These are phyloP conservation scores for Mayetiola destructor DNA, from an alignment of 2,888 invertebrate genomes.

Conservation along the genomic window DNA sequence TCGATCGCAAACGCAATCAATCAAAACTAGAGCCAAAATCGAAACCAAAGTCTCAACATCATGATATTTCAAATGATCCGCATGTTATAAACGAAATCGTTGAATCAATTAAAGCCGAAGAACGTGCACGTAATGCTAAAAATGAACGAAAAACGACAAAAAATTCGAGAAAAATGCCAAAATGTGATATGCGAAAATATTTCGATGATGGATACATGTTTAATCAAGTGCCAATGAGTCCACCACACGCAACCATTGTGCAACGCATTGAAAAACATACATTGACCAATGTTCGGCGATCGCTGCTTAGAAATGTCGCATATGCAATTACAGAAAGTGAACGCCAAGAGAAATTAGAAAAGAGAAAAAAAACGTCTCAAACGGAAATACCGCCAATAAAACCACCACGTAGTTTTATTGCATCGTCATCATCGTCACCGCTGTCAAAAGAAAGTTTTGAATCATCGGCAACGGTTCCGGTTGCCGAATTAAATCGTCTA, in stretches of 20 bases:
- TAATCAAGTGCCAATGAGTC: background rate
- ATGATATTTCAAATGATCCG: background rate
- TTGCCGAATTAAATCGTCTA: background rate
- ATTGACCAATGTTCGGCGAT: background rate
- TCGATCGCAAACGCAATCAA: background rate
- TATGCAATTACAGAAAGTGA: slow-evolving; percentile 3
- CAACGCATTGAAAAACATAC: slow-evolving; percentile 9
- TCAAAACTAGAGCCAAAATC: no score
- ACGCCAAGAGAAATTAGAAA: background rate
- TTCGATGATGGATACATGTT: background rate
- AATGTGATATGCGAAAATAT: background rate
- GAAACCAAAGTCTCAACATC: no score
- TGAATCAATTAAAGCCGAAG: background rate
- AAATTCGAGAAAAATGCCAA: background rate
- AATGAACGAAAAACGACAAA: background rate
- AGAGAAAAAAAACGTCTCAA: background rate
- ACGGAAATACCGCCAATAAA: slow-evolving; percentile 26
- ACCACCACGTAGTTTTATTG: slow-evolving; percentile 29
- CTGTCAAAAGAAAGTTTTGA: background rate
- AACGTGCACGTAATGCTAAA: background rate
- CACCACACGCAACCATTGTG: slow-evolving; percentile 15
- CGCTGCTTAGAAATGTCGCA: background rate
- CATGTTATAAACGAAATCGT: slow-evolving; percentile 10
- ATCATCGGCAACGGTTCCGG: slow-evolving; percentile 2
- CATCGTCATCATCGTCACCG: slow-evolving; percentile 15